These are phyloP conservation scores for Sesia apiformis DNA, from an alignment of 2,888 invertebrate genomes.

Conservation along the genomic window DNA sequence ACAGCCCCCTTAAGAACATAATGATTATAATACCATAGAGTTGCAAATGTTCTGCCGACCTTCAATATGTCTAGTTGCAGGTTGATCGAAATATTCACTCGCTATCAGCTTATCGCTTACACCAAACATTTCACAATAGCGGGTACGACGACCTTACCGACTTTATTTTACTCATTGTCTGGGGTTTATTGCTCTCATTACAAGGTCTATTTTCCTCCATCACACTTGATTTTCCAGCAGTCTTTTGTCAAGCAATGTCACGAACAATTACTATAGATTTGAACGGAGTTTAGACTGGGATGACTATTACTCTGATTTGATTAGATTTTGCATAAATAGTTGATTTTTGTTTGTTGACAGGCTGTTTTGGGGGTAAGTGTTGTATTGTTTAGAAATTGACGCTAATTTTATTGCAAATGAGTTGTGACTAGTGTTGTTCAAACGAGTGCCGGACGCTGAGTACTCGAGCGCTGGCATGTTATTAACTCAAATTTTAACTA, in stretches of 20 bases:
- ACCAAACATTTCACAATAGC: not conserved
- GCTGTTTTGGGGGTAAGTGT: not conserved
- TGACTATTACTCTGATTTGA: not conserved
- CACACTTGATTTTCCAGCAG: slow-evolving; percentile 3
- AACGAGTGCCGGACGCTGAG: too few relatives aligned
- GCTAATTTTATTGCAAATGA: too few relatives aligned
- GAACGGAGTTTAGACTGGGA: slow-evolving; percentile 7
- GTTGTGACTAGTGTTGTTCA: too few relatives aligned
- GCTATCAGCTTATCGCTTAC: not conserved
- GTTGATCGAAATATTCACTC: not conserved
- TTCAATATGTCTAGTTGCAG: too few relatives aligned
- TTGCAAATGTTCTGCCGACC: too few relatives aligned
- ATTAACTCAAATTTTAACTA: too few relatives aligned
- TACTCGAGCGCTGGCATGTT: too few relatives aligned
- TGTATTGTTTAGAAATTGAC: too few relatives aligned
- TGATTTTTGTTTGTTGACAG: not conserved
- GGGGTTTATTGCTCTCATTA: slow-evolving; percentile 11
- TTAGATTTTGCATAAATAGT: not conserved
- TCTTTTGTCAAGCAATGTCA: slow-evolving; percentile 16
- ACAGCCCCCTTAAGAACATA: too few relatives aligned
- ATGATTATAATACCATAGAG: too few relatives aligned
- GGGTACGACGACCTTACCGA: slow-evolving; percentile 15
- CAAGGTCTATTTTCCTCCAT: slow-evolving; percentile 15
- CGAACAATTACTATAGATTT: slow-evolving; percentile 21
- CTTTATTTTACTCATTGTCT: slow-evolving; percentile 7